These are phyloP conservation scores for Penaeus indicus DNA, from an alignment of 1,140 invertebrate genomes.

Conservation along the genomic window DNA sequence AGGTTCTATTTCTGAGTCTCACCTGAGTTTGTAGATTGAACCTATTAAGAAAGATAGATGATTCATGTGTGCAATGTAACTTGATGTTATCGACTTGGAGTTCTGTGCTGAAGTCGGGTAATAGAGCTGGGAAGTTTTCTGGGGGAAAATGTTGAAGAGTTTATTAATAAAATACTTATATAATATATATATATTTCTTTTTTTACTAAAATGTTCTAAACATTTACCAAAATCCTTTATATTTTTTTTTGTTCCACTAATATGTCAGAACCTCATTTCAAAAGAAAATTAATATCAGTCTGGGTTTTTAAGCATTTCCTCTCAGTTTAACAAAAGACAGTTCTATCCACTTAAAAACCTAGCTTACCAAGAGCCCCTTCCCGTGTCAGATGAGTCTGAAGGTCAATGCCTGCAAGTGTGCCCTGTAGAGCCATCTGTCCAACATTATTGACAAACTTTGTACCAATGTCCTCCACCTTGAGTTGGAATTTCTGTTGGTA, in stretches of 20 bases:
- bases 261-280: background rate
- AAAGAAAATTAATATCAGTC: background rate
- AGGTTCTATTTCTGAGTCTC: background rate
- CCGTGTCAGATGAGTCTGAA: conserved; percentile 62
- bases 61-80: conserved; percentile 47
- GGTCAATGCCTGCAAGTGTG: conserved; percentile 48
- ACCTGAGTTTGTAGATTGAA: conserved; percentile 57
- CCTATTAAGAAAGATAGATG: conserved; percentile 43
- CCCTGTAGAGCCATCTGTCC: conserved; percentile 53
- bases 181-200: background rate
- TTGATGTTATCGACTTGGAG: conserved; percentile 53
- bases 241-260: background rate
- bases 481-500: conserved; percentile 55
- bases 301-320: too few relatives aligned
- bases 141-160: background rate
- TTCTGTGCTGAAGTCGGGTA: conserved; percentile 61
- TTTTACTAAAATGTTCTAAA: background rate
- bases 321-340: too few relatives aligned
- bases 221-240: background rate
- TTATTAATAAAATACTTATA: too few relatives aligned
- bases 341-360: background rate
- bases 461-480: conserved; percentile 52
- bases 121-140: conserved; percentile 58
- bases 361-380: conserved; percentile 60
- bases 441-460: conserved; percentile 56